phyloP scores from a whole-genome alignment of 1,140 invertebrate species.

The Drosophila rufa region DNA sequence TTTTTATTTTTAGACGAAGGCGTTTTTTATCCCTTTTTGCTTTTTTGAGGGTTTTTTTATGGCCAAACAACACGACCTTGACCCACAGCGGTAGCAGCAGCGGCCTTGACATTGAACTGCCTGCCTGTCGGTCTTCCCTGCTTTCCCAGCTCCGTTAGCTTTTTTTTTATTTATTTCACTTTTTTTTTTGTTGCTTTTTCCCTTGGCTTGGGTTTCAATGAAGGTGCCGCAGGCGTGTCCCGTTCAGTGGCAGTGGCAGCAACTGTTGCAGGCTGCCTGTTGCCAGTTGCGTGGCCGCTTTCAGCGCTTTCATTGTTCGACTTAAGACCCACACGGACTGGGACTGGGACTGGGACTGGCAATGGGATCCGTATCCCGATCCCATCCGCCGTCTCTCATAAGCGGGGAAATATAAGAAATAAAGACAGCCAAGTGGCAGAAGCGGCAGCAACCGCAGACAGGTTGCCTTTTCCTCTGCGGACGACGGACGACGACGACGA shows the following conservation, averaged over 20 bases:
- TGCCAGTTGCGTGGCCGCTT: constrained; percentile 63
- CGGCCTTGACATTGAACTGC: constrained; percentile 41
- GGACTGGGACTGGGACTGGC: background rate
- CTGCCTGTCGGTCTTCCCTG: background rate
- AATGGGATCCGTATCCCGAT: constrained; percentile 5
- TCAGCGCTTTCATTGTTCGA: constrained; percentile 73
- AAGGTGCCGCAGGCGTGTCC: constrained; percentile 57
- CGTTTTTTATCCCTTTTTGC: constrained; percentile 39
- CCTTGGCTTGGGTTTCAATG: constrained; percentile 59
- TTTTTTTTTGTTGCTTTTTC: constrained; percentile 19
- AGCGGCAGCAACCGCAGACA: constrained; percentile 46
- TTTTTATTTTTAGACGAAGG: constrained; percentile 55
- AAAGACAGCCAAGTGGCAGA: constrained; percentile 29
- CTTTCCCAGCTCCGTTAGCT: constrained; percentile 16
- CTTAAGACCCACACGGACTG: constrained; percentile 63
- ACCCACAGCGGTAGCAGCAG: constrained; percentile 38
- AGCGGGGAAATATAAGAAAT: constrained; percentile 18
- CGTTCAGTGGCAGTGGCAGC: constrained; percentile 33
- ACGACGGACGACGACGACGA: background rate
- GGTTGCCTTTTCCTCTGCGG: constrained; percentile 31
- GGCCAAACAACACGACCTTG: constrained; percentile 53
- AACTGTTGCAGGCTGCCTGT: constrained; percentile 35
- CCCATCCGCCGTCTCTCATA: constrained; percentile 11
- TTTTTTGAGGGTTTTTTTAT: constrained; percentile 32
- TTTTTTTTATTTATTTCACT: constrained; percentile 11